phyloP scores from a whole-genome alignment of 2,797 vertebrate genomes.

The Scomberomorus guttatus region DNA sequence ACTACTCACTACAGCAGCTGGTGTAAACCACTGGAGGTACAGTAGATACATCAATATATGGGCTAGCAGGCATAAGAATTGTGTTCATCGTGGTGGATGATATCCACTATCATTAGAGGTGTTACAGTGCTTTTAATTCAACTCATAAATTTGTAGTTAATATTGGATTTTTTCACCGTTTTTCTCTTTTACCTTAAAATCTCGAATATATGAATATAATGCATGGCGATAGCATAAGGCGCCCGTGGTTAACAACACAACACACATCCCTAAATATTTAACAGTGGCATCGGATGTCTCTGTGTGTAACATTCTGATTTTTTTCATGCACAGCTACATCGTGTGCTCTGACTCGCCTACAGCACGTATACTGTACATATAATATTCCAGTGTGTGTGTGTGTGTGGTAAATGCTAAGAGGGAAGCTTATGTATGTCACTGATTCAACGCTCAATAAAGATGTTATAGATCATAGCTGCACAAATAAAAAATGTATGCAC shows the following conservation, averaged over 20 bases:
- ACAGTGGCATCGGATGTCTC: neutral
- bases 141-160: neutral
- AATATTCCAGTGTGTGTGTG: constrained; percentile 8
- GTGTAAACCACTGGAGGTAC: neutral
- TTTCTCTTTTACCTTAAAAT: neutral
- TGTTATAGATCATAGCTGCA: constrained; percentile 35
- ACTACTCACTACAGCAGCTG: constrained; percentile 16
- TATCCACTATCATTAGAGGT: neutral
- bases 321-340: neutral
- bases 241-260: neutral
- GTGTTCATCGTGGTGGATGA: neutral
- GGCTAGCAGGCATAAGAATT: constrained; percentile 7
- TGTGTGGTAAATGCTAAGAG: neutral
- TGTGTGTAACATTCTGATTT: neutral
- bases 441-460: constrained; percentile 32
- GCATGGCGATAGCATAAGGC: neutral
- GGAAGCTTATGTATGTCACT: constrained; percentile 27
- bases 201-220: neutral
- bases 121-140: neutral
- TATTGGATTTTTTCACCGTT: neutral
- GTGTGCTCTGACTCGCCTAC: neutral
- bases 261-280: neutral
- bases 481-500: constrained; percentile 32
- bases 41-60: constrained; percentile 8
- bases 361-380: neutral